Evolutionary conservation across 2,797 vertebrate genomes (phyloP), one percentile per base, ranked within the genome.

Genomic region (Psittacula derbiana): DNA sequence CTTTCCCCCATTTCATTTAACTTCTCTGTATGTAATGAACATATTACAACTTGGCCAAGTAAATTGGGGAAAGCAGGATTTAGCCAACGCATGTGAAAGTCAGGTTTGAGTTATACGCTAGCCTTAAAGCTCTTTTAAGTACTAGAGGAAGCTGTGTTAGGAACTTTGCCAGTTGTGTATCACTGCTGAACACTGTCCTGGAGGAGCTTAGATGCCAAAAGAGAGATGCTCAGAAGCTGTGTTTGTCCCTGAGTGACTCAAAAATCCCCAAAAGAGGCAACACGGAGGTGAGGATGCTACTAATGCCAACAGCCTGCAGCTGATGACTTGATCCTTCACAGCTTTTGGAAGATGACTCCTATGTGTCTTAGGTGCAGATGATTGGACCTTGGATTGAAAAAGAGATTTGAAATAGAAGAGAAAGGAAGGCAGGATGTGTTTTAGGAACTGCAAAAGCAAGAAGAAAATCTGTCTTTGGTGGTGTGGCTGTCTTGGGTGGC

Each of bases 111-210:
- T 53, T 52, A 65, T 38, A 40, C 20, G 81, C 25, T 30, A 61
- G 15, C 16, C 69, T 86, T 31, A 90, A 91, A 72, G 23, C 10
- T 66, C n/a, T 79, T 92, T 86, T 31, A 76, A 47, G n/a, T 62
- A n/a, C 16, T n/a, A 43, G 53, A 86, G 38, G 15, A 20, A 67
- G 4, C 16, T 57, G 28, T 46, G 33, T 23, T 73, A 65, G 24
- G 19, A 82, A n/a, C 4, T 58, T 49, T 88, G 28, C 33, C 31
- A 41, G 2, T 6, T 78, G 57, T 23, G 17, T 82, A 71, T 36
- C 57, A 41, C 66, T 43, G 60, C 1, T 1, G 31, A 85, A 31
- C 33, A 31, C 24, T n/a, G 27, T 66, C 46, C 33, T 52, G 28
- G 25, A 50, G 66, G 50, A 88, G 33, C 16, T 30, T 30, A 44